Evolutionary conservation across 2,888 invertebrate species (phyloP).

Genomic region (Piscicola geometra): DNA sequence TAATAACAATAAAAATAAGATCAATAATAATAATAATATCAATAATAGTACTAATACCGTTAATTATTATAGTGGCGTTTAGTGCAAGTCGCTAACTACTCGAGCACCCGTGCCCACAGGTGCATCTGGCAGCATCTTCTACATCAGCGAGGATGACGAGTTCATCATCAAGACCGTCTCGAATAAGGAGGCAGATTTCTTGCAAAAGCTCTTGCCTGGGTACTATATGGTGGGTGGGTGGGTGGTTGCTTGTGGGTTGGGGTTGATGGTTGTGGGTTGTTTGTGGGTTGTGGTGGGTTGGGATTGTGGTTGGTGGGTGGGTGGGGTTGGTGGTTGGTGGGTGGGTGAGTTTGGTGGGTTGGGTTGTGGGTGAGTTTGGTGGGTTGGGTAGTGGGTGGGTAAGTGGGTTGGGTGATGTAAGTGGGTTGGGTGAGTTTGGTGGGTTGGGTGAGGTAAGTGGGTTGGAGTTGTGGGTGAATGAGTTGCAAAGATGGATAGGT

Average conservation of each 20-base stretch:
- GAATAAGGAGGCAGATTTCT: slow-evolving; percentile 98
- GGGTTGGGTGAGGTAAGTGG: neutral
- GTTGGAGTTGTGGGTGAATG: neutral
- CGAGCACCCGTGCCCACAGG: too few species aligned
- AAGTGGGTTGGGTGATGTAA: too few species aligned
- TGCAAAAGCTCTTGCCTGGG: slow-evolving; percentile 94
- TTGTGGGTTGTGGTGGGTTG: neutral
- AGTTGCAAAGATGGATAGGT: neutral
- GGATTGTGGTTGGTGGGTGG: too few species aligned
- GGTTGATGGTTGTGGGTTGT: neutral
- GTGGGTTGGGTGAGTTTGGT: neutral
- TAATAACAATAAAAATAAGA: too few species aligned
- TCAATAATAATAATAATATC: too few species aligned
- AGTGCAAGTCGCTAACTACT: too few species aligned
- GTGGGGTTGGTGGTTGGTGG: too few species aligned
- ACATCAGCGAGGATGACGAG: slow-evolving; percentile 94
- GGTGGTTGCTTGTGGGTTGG: neutral
- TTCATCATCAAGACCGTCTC: slow-evolving; percentile 99
- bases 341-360: too few species aligned
- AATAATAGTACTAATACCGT: too few species aligned
- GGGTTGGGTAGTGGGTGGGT: too few species aligned
- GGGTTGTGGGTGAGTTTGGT: too few species aligned
- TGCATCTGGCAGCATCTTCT: slow-evolving; percentile 98
- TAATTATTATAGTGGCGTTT: too few species aligned
- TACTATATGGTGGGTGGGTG: slow-evolving; percentile 72